Conservation (phyloP, 2,888 invertebrate genomes). For the Callosobruchus maculatus region DNA sequence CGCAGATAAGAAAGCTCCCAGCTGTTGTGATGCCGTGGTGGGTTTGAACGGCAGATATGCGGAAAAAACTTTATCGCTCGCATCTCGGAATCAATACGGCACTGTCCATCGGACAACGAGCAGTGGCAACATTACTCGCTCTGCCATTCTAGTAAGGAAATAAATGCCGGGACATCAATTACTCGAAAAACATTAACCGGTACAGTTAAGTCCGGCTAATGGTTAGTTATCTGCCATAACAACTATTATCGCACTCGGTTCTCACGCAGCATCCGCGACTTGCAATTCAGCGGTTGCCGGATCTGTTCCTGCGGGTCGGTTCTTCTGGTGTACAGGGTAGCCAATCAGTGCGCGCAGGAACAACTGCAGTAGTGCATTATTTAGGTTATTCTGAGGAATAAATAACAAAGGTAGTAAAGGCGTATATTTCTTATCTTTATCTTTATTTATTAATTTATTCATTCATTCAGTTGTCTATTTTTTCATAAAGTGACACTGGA, state of each 20-base stretch:
- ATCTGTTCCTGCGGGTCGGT: neutral
- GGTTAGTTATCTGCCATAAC: constrained; percentile 13
- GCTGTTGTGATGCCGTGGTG: neutral
- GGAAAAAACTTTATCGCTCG: neutral
- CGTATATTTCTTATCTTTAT: too few relatives aligned
- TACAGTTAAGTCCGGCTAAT: constrained; percentile 15
- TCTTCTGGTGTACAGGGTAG: too few relatives aligned
- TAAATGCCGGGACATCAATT: constrained; percentile 15
- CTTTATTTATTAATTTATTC: too few relatives aligned
- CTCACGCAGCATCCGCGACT: constrained; percentile 5
- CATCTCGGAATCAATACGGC: neutral
- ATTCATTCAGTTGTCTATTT: too few relatives aligned
- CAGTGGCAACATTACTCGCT: neutral
- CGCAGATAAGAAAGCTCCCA: neutral
- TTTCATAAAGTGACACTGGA: too few relatives aligned
- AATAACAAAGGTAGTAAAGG: too few relatives aligned
- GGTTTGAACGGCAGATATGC: neutral
- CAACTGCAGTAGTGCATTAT: too few relatives aligned
- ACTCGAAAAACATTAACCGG: constrained; percentile 13
- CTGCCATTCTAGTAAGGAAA: constrained; percentile 6
- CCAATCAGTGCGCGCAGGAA: too few relatives aligned
- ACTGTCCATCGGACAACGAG: too few relatives aligned
- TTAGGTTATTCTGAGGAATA: too few relatives aligned
- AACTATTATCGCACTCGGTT: constrained; percentile 12
- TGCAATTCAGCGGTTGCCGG: neutral